Conservation (phyloP, 2,888 invertebrate species). For the Catotricha subobsoleta region DNA sequence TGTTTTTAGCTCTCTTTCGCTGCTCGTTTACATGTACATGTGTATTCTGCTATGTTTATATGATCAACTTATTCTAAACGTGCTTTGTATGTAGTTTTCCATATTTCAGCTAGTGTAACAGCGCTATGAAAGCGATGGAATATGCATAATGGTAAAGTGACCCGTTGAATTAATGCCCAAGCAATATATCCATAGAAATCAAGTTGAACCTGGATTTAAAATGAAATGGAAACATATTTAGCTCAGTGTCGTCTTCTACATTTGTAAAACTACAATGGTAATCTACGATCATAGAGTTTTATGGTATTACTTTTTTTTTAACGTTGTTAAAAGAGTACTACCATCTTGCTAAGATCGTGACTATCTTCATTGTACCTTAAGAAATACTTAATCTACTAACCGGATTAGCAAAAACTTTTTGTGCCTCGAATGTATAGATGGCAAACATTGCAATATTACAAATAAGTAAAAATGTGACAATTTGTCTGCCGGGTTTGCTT, state of each 20-base stretch:
- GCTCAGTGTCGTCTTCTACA: too few species aligned
- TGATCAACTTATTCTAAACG: constrained; percentile 54
- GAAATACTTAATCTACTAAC: constrained; percentile 32
- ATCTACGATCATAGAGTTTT: not conserved
- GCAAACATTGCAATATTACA: constrained; percentile 95
- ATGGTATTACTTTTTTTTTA: not conserved
- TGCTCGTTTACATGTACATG: not conserved
- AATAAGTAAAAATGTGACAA: constrained; percentile 86
- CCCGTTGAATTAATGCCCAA: constrained; percentile 84
- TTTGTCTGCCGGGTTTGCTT: constrained; percentile 86
- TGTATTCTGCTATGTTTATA: not conserved
- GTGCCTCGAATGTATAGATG: constrained; percentile 86
- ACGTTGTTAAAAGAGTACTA: constrained; percentile 15
- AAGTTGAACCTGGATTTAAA: constrained; percentile 45
- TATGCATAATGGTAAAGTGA: constrained; percentile 85
- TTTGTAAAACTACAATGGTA: too few species aligned
- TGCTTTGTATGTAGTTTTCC: constrained; percentile 90
- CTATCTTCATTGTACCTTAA: too few species aligned
- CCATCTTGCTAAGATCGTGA: too few species aligned
- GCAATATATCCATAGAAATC: constrained; percentile 85
- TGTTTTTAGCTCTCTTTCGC: too few species aligned
- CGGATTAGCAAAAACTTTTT: constrained; percentile 84
- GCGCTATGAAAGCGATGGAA: constrained; percentile 94
- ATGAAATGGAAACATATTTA: too few species aligned
- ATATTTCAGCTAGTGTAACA: constrained; percentile 85